Evolutionary conservation across 2,113 vertebrate genomes (phyloP).

Genomic region (Phalacrocorax pelagicus): DNA sequence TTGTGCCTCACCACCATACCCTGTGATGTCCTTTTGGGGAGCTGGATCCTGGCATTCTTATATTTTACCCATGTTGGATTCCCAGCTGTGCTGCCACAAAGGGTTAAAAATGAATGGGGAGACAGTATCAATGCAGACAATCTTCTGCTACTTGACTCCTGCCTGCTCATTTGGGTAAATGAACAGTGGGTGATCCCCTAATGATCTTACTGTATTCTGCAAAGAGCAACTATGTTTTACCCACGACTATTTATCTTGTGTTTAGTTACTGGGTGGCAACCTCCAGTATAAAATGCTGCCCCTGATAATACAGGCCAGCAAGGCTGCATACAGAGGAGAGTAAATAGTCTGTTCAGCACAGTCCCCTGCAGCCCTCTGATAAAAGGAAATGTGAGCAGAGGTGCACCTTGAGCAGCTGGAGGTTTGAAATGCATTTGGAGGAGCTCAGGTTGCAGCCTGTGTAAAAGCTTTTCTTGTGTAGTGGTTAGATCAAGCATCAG

Average conservation of each 20-base stretch:
- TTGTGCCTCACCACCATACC: neutral
- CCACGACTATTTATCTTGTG: neutral
- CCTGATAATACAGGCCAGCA: neutral
- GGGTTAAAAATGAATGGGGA: neutral
- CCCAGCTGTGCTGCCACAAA: neutral
- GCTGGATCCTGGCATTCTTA: neutral
- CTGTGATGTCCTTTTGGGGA: neutral
- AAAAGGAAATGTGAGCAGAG: constrained; percentile 19
- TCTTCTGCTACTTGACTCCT: neutral
- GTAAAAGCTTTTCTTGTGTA: neutral
- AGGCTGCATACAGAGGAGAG: neutral
- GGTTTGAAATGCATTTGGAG: constrained; percentile 14
- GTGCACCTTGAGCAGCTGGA: constrained; percentile 48
- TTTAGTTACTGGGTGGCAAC: constrained; percentile 23
- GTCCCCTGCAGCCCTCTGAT: neutral
- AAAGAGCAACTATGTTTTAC: neutral
- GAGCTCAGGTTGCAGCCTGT: constrained; percentile 46
- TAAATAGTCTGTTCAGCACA: neutral
- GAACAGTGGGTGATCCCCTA: neutral
- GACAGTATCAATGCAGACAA: neutral
- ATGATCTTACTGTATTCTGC: neutral
- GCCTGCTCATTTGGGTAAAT: neutral
- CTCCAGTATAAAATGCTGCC: neutral
- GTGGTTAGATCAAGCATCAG: neutral
- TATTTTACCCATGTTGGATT: neutral